Evolutionary conservation across 1,140 invertebrate species (phyloP).

Genomic region (Tenebrio molitor): DNA sequence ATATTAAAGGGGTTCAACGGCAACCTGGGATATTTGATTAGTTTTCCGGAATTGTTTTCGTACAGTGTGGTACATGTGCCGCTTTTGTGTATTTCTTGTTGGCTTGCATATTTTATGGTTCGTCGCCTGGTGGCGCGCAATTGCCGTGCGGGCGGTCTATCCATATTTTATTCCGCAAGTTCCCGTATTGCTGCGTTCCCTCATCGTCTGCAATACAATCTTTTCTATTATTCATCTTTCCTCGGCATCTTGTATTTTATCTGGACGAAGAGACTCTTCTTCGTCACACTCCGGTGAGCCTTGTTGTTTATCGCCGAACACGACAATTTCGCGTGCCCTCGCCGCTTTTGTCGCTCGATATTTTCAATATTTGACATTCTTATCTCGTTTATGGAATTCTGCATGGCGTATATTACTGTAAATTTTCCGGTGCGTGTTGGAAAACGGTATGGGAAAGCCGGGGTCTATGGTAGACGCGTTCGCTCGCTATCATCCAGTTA

Average conservation of each 20-base stretch:
- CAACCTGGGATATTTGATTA: constrained; percentile 7
- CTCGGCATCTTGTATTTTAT: constrained; percentile 31
- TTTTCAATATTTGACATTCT: constrained; percentile 40
- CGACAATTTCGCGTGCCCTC: constrained; percentile 33
- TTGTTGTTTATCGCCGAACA: constrained; percentile 40
- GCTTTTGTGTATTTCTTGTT: constrained; percentile 23
- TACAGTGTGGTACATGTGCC: not conserved
- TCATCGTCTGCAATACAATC: constrained; percentile 51
- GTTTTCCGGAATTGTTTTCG: constrained; percentile 6
- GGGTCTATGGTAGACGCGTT: not conserved
- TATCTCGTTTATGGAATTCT: constrained; percentile 30
- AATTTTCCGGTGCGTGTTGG: constrained; percentile 8
- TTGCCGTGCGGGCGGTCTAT: constrained; percentile 35
- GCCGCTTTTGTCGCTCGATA: constrained; percentile 27
- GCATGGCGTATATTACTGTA: constrained; percentile 7
- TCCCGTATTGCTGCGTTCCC: constrained; percentile 46
- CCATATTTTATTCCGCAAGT: constrained; percentile 49
- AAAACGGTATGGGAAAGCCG: constrained; percentile 1
- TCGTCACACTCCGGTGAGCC: constrained; percentile 4
- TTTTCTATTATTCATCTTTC: constrained; percentile 51
- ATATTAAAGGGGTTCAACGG: not conserved
- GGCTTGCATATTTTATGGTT: constrained; percentile 23
- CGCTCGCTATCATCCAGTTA: not conserved
- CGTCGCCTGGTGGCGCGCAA: constrained; percentile 29
- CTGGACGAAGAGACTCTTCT: constrained; percentile 14